A percentile compares a stretch with the other conserved stretches of the same genome.
Conservation (phyloP, 2,113 vertebrate genomes). For the Ahaetulla prasina region DNA sequence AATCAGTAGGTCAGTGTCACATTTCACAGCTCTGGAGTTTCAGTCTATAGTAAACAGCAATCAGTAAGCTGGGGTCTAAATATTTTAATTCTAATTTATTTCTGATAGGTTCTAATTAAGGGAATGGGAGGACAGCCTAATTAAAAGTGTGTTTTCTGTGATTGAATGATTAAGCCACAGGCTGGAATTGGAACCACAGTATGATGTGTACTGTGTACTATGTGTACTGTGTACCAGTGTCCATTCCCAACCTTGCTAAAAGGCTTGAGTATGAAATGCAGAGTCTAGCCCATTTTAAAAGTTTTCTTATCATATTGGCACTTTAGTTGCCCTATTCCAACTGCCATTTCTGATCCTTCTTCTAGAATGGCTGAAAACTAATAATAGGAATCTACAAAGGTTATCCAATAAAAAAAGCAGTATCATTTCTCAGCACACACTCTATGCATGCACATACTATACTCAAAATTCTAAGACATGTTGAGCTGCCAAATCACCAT, state of each 20-base stretch:
- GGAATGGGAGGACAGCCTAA: not conserved
- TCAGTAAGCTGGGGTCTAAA: not conserved
- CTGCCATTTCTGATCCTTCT: not conserved
- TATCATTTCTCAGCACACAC: not conserved
- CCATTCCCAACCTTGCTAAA: not conserved
- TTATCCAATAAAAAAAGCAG: not conserved
- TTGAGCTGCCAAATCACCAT: constrained; percentile 10
- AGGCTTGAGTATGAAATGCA: not conserved
- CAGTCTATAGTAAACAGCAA: not conserved
- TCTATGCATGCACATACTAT: not conserved
- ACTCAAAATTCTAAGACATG: fast-evolving
- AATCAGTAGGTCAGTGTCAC: not conserved
- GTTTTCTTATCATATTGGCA: not conserved
- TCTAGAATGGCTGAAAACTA: not conserved
- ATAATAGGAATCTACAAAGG: not conserved
- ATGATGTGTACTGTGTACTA: not conserved
- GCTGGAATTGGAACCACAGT: not conserved
- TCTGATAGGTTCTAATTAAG: not conserved
- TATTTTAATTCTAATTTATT: not conserved
- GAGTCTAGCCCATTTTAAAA: not conserved
- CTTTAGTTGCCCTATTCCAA: not conserved
- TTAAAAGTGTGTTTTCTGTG: not conserved
- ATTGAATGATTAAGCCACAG: not conserved
- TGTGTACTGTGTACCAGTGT: not conserved
- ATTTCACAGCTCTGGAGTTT: not conserved